phyloP scores from a whole-genome alignment of 2,888 invertebrate species.

The Leptinotarsa rubiginosa region DNA sequence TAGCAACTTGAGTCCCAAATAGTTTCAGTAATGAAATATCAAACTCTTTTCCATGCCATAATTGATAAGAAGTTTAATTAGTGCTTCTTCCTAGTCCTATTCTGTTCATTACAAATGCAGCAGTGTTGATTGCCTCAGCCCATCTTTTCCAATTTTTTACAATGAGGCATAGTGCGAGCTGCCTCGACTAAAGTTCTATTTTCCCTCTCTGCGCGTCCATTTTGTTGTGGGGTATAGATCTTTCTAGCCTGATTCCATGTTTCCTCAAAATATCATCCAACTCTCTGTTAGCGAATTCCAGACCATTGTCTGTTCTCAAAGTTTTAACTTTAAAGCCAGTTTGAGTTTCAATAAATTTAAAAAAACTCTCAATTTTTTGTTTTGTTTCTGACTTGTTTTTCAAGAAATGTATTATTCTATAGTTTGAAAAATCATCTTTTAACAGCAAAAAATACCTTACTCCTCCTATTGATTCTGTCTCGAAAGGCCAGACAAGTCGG shows the following conservation, averaged over 20 bases:
- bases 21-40: too few relatives aligned
- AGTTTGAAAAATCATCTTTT: conserved; percentile 45
- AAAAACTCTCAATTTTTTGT: conserved; percentile 43
- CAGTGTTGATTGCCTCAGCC: too few relatives aligned
- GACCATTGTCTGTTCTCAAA: conserved; percentile 54
- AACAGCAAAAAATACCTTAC: conserved; percentile 41
- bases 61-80: too few relatives aligned
- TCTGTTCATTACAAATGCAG: too few relatives aligned
- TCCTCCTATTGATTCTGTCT: conserved; percentile 27
- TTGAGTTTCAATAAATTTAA: conserved; percentile 49
- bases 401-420: conserved; percentile 40
- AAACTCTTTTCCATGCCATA: too few relatives aligned
- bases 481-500: conserved; percentile 42
- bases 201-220: too few relatives aligned
- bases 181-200: too few relatives aligned
- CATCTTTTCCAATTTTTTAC: too few relatives aligned
- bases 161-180: too few relatives aligned
- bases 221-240: too few relatives aligned
- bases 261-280: conserved; percentile 42
- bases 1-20: too few relatives aligned
- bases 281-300: conserved; percentile 52
- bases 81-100: too few relatives aligned
- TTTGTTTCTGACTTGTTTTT: conserved; percentile 48
- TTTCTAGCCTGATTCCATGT: conserved; percentile 51
- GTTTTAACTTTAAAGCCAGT: conserved; percentile 47